phyloP scores from a whole-genome alignment of 1,140 invertebrate species.

The Hylaeus volcanicus region DNA sequence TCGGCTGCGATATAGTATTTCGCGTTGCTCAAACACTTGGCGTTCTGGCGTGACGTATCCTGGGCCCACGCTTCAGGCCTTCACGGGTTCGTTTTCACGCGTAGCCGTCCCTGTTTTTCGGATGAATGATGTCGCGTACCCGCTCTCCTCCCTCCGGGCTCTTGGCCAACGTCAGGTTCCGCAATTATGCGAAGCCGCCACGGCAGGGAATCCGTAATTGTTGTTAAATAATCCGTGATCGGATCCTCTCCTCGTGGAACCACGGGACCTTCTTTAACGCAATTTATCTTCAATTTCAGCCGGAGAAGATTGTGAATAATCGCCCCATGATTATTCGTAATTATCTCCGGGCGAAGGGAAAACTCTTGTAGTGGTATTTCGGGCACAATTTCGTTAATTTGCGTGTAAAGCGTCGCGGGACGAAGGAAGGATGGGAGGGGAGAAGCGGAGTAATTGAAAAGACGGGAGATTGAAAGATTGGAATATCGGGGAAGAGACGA shows the following conservation, averaged over 20 bases:
- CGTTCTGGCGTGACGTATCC: constrained; percentile 14
- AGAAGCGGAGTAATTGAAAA: background rate
- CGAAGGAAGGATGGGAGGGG: background rate
- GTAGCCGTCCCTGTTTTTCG: background rate
- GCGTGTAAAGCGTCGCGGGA: background rate
- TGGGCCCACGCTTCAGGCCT: background rate
- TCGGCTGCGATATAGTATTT: constrained; percentile 42
- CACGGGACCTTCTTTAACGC: background rate
- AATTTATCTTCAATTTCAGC: constrained; percentile 23
- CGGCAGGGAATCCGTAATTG: background rate
- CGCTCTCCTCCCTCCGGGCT: background rate
- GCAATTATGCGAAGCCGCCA: background rate
- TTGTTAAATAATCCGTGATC: constrained; percentile 5
- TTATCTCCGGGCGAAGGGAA: background rate
- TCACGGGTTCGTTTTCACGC: background rate
- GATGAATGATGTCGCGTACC: background rate
- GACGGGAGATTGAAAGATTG: background rate
- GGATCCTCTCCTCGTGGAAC: background rate
- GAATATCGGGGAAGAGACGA: too few species aligned
- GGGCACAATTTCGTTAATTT: background rate
- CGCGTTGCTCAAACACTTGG: constrained; percentile 23
- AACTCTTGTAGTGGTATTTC: background rate
- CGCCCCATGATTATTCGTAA: constrained; percentile 23
- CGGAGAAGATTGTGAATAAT: constrained; percentile 8
- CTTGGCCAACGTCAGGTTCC: background rate